Conservation (phyloP, 2,113 vertebrate genomes). For the Ceuthmochares aereus region DNA sequence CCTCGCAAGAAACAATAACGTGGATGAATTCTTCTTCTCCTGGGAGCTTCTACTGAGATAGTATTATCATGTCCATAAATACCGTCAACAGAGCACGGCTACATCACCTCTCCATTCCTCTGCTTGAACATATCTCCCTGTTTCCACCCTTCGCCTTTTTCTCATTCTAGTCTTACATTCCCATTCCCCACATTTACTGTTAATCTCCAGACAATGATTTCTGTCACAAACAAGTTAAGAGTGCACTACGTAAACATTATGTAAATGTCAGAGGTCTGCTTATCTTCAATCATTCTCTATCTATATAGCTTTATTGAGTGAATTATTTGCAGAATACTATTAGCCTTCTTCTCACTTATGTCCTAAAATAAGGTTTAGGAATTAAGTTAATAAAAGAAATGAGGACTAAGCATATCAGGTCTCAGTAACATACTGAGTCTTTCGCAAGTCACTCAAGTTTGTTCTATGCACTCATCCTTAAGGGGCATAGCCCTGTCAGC, state of each 20-base stretch:
- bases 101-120: not conserved
- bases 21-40: not conserved
- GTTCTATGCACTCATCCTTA: not conserved
- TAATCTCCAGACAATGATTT: not conserved
- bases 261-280: not conserved
- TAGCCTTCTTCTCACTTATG: not conserved
- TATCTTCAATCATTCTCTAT: not conserved
- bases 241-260: not conserved
- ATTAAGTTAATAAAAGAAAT: not conserved
- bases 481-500: not conserved
- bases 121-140: not conserved
- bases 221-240: not conserved
- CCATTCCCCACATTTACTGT: not conserved
- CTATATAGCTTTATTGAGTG: not conserved
- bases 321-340: not conserved
- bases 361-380: not conserved
- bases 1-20: conserved; percentile 29
- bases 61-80: not conserved
- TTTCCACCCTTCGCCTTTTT: not conserved
- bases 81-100: not conserved
- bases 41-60: not conserved
- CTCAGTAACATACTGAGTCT: not conserved
- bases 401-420: not conserved
- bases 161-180: not conserved
- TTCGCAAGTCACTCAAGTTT: not conserved